Conservation (phyloP, 2,113 vertebrate genomes). For the Gnathonemus echidnorhynchus region DNA sequence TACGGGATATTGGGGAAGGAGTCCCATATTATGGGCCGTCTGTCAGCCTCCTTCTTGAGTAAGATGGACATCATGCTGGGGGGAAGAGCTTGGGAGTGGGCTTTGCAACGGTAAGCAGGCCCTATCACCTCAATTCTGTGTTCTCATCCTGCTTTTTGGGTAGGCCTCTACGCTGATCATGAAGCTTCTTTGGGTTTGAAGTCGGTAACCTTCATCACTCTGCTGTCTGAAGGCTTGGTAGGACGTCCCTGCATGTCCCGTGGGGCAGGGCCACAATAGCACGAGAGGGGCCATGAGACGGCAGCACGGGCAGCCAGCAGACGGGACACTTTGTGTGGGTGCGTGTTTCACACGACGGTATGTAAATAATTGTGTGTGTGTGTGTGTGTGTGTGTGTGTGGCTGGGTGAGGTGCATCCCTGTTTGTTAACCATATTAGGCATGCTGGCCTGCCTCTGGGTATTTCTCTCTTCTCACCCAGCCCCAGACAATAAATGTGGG, state of each 20-base stretch:
- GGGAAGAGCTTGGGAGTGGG: not conserved
- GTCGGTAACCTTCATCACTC: not conserved
- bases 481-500: not conserved
- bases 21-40: not conserved
- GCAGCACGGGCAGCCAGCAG: not conserved
- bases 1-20: not conserved
- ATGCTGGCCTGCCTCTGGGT: not conserved
- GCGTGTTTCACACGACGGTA: not conserved
- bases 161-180: not conserved
- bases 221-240: not conserved
- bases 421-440: not conserved
- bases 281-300: not conserved
- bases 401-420: not conserved
- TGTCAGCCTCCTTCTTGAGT: not conserved
- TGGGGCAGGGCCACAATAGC: not conserved
- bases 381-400: not conserved
- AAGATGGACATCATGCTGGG: not conserved
- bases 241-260: not conserved
- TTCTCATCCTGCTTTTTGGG: not conserved
- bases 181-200: not conserved
- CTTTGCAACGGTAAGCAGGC: not conserved
- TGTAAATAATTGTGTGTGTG: not conserved
- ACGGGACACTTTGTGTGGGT: not conserved
- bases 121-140: not conserved
- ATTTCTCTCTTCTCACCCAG: not conserved